Evolutionary conservation across 2,797 vertebrate genomes (phyloP), one percentile per base, ranked within the genome.

Genomic region (Apogon hyalosoma): DNA sequence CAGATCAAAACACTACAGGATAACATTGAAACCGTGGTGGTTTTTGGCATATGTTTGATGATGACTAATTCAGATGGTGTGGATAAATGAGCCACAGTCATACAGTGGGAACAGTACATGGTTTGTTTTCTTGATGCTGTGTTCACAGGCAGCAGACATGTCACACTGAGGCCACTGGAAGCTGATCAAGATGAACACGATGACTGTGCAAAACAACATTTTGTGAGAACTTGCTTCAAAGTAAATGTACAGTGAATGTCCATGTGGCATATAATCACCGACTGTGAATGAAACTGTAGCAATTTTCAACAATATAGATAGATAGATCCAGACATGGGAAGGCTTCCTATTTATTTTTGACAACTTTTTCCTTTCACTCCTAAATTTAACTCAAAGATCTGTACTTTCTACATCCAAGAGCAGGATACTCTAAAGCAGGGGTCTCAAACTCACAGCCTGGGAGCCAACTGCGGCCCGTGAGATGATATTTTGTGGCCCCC

Each of bases 111-210:
- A 11, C 7, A 15, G n/a, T 1, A 0, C 33, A 8, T 2, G 9
- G 10, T 21, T 46, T 59, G 28, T 60, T 38, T 7, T 70, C 49
- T 43, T 75, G 39, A 19, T 7, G 2, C 11, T 9, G 6, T 13
- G 24, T 53, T 61, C 39, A 54, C 13, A 48, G 5, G 21, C 8
- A 7, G 31, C 11, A 41, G 28, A 0, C 7, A 7, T n/a, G 9
- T 47, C 45, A 51, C 7, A 12, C 43, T 1, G 13, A 5, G 2
- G 0, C 6, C 10, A n/a, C 43, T 1, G 13, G 2, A 0, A 6
- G 2, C n/a, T 31, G 39, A 14, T 49, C 43, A 71, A 63, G 54
- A 68, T 9, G n/a, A 71, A 52, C 39, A 72, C 0, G 3, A 10
- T 36, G 8, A 33, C 12, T 2, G 4, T 1, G 9, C 9, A 11